These are phyloP conservation scores for Athripsodes cinereus DNA, from an alignment of 2,888 invertebrate genomes.

Conservation along the genomic window DNA sequence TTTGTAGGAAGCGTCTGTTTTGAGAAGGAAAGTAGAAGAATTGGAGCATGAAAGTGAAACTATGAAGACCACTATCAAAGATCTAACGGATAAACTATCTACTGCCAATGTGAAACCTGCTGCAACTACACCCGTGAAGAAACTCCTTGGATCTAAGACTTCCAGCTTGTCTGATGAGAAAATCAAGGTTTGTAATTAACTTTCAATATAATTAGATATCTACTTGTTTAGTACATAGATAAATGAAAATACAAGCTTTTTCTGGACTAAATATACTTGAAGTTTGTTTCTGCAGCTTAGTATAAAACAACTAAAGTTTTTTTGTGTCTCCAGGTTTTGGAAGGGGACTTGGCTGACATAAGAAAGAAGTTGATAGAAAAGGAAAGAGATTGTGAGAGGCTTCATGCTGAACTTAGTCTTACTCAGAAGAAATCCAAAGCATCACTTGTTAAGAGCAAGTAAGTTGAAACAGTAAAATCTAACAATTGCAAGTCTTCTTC, in stretches of 20 bases:
- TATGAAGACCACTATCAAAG: conserved; percentile 67
- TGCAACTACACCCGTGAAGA: conserved; percentile 37
- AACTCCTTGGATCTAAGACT: conserved; percentile 35
- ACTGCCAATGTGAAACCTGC: conserved; percentile 40
- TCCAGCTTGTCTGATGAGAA: conserved; percentile 58
- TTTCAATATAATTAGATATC: too few species aligned
- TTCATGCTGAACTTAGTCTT: conserved; percentile 64
- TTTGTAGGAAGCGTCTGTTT: conserved; percentile 71
- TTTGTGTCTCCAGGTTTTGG: conserved; percentile 53
- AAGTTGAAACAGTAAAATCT: too few species aligned
- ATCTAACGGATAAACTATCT: conserved; percentile 66
- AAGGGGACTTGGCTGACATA: conserved; percentile 68
- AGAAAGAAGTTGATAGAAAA: conserved; percentile 75
- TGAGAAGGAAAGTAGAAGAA: conserved; percentile 78
- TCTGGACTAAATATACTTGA: not conserved
- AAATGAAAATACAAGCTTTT: not conserved
- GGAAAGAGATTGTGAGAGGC: conserved; percentile 71
- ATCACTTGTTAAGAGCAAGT: conserved; percentile 59
- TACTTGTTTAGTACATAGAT: not conserved
- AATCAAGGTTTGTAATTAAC: conserved; percentile 48
- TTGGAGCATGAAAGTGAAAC: conserved; percentile 73
- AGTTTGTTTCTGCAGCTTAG: not conserved
- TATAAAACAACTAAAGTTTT: too few species aligned
- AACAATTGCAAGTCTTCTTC: too few species aligned
- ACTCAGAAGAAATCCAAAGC: conserved; percentile 57